Evolutionary conservation across 2,113 vertebrate genomes (phyloP).

Genomic region (Butorides virescens): DNA sequence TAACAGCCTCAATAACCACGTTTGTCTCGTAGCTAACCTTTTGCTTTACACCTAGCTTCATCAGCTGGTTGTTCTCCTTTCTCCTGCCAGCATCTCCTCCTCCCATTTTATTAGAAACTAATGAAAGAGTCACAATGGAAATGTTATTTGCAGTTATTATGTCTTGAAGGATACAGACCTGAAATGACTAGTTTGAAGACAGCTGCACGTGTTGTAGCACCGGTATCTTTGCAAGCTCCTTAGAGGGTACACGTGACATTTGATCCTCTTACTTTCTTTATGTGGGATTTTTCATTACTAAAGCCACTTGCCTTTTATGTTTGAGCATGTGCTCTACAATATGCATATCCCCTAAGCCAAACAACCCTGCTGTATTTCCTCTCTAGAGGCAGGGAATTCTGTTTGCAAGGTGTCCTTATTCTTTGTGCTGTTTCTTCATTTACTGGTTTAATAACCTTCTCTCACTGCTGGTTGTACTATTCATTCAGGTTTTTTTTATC

Average conservation of each 20-base stretch:
- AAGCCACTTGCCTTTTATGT: slow-evolving; percentile 14
- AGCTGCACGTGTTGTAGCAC: neutral
- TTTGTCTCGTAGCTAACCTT: neutral
- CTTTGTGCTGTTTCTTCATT: slow-evolving; percentile 7
- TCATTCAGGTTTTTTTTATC: neutral
- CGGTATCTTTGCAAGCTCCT: neutral
- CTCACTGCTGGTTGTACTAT: neutral
- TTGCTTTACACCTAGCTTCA: neutral
- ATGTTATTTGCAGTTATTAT: neutral
- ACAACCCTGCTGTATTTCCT: neutral
- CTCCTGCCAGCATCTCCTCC: neutral
- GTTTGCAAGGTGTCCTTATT: slow-evolving; percentile 16
- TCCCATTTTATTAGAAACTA: neutral
- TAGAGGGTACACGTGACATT: neutral
- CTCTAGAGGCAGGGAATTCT: slow-evolving; percentile 7
- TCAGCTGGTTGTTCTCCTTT: neutral
- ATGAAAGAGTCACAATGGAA: neutral
- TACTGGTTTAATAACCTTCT: slow-evolving; percentile 17
- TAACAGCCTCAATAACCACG: neutral
- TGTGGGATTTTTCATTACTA: slow-evolving; percentile 21
- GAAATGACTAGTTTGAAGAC: neutral
- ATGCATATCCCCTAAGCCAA: slow-evolving; percentile 5
- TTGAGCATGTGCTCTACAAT: neutral
- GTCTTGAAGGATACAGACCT: neutral
- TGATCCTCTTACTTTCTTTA: slow-evolving; percentile 25